Evolutionary conservation across 2,797 vertebrate species (phyloP).

Genomic region (Salarias fasciatus): DNA sequence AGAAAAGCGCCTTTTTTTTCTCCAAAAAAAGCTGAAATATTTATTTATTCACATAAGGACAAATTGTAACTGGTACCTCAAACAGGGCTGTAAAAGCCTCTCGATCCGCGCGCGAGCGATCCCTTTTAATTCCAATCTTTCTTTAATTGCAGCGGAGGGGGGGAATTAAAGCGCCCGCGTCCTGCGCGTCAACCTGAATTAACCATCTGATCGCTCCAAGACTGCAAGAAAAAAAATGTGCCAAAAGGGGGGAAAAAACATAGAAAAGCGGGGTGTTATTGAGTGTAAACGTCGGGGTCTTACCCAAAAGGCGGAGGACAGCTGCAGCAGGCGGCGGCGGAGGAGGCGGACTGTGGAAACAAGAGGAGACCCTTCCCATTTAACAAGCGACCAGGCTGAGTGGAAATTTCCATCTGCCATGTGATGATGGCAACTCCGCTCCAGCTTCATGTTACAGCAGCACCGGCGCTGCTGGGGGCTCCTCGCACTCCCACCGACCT

Average conservation of each 20-base stretch:
- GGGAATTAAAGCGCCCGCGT: constrained; percentile 28
- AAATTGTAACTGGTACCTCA: not conserved
- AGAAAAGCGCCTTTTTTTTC: no score
- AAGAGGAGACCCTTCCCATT: constrained; percentile 77
- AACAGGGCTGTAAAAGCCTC: not conserved
- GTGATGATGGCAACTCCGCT: constrained; percentile 79
- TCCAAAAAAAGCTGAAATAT: no score
- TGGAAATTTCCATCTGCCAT: constrained; percentile 89
- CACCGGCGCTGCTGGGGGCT: constrained; percentile 33
- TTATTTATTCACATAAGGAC: not conserved
- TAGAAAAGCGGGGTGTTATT: not conserved
- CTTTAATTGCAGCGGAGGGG: no score
- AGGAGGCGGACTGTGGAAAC: constrained; percentile 61
- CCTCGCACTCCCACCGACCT: no score
- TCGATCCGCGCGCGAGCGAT: not conserved
- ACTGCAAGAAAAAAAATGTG: not conserved
- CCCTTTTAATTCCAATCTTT: not conserved
- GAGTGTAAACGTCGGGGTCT: constrained; percentile 37
- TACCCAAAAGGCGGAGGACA: constrained; percentile 60
- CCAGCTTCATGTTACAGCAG: constrained; percentile 83
- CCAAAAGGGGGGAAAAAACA: not conserved
- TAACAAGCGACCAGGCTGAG: constrained; percentile 74
- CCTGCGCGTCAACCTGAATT: constrained; percentile 9
- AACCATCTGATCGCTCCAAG: constrained; percentile 9
- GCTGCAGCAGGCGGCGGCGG: constrained; percentile 36